These are phyloP conservation scores for Danio tinwini DNA, from an alignment of 2,797 vertebrate genomes.

Conservation along the genomic window DNA sequence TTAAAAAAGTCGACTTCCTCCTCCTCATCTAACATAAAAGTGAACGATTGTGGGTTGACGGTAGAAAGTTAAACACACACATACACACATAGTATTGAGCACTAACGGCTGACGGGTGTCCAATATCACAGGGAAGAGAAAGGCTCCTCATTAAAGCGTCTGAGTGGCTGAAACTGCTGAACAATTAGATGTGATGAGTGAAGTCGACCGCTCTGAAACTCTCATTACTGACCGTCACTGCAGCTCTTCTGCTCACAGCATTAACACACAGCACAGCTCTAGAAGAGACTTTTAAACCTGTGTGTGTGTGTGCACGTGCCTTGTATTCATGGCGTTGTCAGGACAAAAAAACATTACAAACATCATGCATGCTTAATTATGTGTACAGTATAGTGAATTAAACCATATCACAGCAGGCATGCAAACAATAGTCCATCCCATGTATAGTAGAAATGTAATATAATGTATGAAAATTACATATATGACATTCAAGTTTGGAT, in stretches of 20 bases:
- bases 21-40: neutral
- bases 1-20: neutral
- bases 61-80: neutral
- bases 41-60: neutral
- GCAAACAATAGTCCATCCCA: no score
- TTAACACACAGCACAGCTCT: neutral
- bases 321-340: no score
- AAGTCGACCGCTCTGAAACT: slow-evolving; percentile 22
- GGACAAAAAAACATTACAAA: no score
- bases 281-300: neutral
- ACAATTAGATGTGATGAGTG: slow-evolving; percentile 38
- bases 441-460: no score
- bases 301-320: no score
- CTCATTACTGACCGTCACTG: slow-evolving; percentile 45
- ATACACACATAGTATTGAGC: neutral
- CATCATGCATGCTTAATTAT: no score
- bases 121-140: slow-evolving; percentile 11
- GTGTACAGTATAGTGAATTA: no score
- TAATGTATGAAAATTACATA: no score
- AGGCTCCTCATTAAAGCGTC: slow-evolving; percentile 38
- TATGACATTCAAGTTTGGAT: no score
- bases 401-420: no score
- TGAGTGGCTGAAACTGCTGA: slow-evolving; percentile 13
- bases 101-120: slow-evolving; percentile 6
- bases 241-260: slow-evolving; percentile 17